Evolutionary conservation across 2,113 vertebrate genomes (phyloP).

Genomic region (Stigmatopora argus): DNA sequence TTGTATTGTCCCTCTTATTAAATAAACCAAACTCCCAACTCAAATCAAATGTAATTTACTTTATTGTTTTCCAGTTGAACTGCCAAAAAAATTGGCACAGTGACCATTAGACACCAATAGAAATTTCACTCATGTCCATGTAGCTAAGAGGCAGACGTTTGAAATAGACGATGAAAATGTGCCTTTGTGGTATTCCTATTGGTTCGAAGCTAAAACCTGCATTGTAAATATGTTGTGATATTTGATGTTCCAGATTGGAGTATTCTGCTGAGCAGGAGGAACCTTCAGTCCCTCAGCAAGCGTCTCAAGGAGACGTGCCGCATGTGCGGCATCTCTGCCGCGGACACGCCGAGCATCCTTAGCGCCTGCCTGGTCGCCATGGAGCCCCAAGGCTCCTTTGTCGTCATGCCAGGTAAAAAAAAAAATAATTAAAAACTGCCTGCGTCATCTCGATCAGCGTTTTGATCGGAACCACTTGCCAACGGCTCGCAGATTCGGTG

Average conservation of each 20-base stretch:
- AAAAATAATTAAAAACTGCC: constrained; percentile 4
- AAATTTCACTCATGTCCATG: too few relatives aligned
- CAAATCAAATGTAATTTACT: too few relatives aligned
- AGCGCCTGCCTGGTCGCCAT: constrained; percentile 96
- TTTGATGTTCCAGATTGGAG: constrained; percentile 83
- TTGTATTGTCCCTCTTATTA: too few relatives aligned
- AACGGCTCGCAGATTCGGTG: constrained; percentile 77
- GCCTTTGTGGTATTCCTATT: too few relatives aligned
- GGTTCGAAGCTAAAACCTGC: neutral
- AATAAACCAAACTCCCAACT: too few relatives aligned
- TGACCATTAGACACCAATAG: too few relatives aligned
- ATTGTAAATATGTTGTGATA: neutral
- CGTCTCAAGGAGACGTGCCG: constrained; percentile 94
- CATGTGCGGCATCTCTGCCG: constrained; percentile 96
- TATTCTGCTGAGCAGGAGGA: constrained; percentile 92
- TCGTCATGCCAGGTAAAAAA: constrained; percentile 94
- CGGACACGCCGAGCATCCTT: constrained; percentile 96
- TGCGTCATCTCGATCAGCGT: neutral
- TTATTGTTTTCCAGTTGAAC: too few relatives aligned
- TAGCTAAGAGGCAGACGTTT: too few relatives aligned
- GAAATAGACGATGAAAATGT: too few relatives aligned
- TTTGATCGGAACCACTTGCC: neutral
- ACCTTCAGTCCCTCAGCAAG: constrained; percentile 91
- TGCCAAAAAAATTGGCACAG: too few relatives aligned
- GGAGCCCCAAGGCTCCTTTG: constrained; percentile 97